A percentile compares a stretch with the other conserved stretches of the same genome.
These are phyloP conservation scores for Gymnodraco acuticeps DNA, from an alignment of 2,797 vertebrate genomes.

Conservation along the genomic window DNA sequence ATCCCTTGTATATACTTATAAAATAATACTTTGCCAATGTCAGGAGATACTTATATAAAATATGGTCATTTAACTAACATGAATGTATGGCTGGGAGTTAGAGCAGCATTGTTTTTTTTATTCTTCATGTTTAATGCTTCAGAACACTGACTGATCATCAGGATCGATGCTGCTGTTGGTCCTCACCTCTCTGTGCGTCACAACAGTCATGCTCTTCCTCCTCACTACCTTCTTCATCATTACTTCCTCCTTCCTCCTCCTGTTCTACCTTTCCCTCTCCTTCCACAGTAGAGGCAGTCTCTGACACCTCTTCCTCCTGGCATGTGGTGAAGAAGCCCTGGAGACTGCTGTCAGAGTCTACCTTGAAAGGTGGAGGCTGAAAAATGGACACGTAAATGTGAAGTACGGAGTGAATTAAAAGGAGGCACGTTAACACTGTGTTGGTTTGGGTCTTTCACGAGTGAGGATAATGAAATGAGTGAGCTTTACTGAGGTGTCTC, in stretches of 20 bases:
- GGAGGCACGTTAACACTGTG: background rate
- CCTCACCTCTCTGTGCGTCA: constrained; percentile 10
- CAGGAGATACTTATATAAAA: too few species aligned
- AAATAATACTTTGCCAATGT: too few species aligned
- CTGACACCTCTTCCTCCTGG: background rate
- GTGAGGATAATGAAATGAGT: background rate
- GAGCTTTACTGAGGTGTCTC: constrained; percentile 39
- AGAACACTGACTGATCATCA: background rate
- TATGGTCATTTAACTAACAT: too few species aligned
- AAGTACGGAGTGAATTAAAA: background rate
- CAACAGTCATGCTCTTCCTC: constrained; percentile 4
- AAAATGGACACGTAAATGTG: background rate
- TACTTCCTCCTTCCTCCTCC: background rate
- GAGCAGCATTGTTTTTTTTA: too few species aligned
- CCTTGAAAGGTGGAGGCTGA: constrained; percentile 28
- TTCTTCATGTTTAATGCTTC: too few species aligned
- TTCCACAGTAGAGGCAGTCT: background rate
- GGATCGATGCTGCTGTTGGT: background rate
- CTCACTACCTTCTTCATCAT: background rate
- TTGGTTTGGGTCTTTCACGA: background rate
- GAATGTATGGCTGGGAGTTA: too few species aligned
- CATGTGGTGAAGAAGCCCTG: constrained; percentile 35
- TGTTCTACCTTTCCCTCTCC: background rate
- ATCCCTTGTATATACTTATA: too few species aligned
- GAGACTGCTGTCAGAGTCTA: constrained; percentile 23